These are phyloP conservation scores for Synergus umbraculus DNA, from an alignment of 2,888 invertebrate genomes.

Conservation along the genomic window DNA sequence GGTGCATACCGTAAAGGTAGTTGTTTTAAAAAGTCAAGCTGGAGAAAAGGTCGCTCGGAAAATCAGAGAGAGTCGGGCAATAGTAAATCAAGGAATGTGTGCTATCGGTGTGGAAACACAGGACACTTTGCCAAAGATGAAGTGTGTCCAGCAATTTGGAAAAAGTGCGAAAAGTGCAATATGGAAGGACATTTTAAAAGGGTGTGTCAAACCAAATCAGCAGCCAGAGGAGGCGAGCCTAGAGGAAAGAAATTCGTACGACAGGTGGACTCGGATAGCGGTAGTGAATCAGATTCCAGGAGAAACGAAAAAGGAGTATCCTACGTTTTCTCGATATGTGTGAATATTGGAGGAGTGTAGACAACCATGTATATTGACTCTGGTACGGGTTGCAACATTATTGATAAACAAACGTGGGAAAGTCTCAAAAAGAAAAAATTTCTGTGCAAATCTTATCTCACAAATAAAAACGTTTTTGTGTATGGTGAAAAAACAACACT, in stretches of 20 bases:
- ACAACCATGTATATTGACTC: no score
- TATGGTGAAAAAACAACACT: constrained; percentile 52
- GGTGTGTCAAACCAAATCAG: not conserved
- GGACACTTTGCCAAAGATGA: constrained; percentile 23
- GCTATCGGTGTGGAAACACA: no score
- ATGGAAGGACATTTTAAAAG: not conserved
- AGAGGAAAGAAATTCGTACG: not conserved
- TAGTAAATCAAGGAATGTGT: no score
- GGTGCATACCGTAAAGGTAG: no score
- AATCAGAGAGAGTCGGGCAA: no score
- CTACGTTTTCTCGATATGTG: no score
- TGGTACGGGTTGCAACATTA: constrained; percentile 47
- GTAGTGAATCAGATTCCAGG: no score
- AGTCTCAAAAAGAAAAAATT: not conserved
- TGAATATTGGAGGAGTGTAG: no score
- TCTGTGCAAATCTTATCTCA: not conserved
- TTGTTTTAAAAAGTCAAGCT: no score
- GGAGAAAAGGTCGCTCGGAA: no score
- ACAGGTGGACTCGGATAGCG: not conserved
- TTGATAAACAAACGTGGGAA: constrained; percentile 55
- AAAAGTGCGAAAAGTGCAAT: constrained; percentile 46
- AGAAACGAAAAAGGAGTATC: no score
- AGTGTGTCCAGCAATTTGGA: constrained; percentile 57
- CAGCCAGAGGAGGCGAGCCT: no score
- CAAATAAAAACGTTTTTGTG: constrained; percentile 51